Percentiles rank a stretch among this genome's conserved stretches.
Conservation (phyloP, 2,888 invertebrate genomes). For the Capitulum mitella region DNA sequence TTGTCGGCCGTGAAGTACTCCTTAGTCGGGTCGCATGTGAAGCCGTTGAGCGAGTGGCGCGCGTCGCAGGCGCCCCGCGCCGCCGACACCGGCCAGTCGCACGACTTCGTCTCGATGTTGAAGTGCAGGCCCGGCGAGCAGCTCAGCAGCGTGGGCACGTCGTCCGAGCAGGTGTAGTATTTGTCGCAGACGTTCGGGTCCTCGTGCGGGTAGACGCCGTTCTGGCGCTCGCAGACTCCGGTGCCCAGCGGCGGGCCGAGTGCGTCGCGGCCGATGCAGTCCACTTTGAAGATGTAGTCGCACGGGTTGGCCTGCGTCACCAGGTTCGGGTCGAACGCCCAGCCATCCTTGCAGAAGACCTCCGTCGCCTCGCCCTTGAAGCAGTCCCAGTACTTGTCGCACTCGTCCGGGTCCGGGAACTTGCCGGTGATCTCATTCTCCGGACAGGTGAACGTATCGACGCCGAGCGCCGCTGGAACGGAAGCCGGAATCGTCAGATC, state of each 20-base stretch:
- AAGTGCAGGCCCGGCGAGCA: slow-evolving; percentile 34
- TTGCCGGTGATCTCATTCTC: slow-evolving; percentile 34
- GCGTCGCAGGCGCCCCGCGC: slow-evolving; percentile 30
- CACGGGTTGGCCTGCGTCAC: slow-evolving; percentile 33
- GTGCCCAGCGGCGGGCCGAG: slow-evolving; percentile 35
- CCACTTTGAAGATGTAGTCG: slow-evolving; percentile 36
- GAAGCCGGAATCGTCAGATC: too few relatives aligned
- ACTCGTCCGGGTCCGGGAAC: slow-evolving; percentile 37
- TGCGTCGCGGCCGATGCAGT: slow-evolving; percentile 33
- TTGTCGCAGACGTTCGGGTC: slow-evolving; percentile 66
- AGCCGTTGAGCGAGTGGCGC: slow-evolving; percentile 49
- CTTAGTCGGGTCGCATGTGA: slow-evolving; percentile 66
- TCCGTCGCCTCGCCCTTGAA: slow-evolving; percentile 34
- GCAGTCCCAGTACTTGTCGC: slow-evolving; percentile 39
- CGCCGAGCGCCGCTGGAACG: slow-evolving; percentile 26
- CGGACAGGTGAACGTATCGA: slow-evolving; percentile 33
- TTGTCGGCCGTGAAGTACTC: slow-evolving; percentile 59
- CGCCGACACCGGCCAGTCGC: slow-evolving; percentile 34
- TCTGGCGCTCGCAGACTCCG: slow-evolving; percentile 60
- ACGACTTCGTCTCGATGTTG: slow-evolving; percentile 33
- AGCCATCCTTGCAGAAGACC: slow-evolving; percentile 37
- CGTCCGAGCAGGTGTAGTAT: slow-evolving; percentile 35
- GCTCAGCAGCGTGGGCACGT: slow-evolving; percentile 25
- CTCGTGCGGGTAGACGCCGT: slow-evolving; percentile 82
- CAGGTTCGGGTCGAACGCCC: slow-evolving; percentile 36